phyloP scores from a whole-genome alignment of 1,140 invertebrate genomes.

The Drosophila quadrilineata region DNA sequence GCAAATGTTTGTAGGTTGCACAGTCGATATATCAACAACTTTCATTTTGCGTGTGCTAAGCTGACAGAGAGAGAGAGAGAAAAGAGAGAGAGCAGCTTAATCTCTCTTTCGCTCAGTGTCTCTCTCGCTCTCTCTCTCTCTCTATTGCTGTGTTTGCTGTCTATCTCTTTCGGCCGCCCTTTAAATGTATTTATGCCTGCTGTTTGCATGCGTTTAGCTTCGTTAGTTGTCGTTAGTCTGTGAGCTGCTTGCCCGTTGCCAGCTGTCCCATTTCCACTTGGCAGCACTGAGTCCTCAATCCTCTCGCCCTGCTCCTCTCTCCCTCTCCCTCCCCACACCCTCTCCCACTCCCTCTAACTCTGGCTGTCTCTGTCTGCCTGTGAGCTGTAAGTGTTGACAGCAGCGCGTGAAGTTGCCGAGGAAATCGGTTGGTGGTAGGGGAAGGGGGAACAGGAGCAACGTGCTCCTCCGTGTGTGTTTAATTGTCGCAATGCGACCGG shows the following conservation, averaged over 20 bases:
- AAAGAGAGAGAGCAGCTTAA: too few relatives aligned
- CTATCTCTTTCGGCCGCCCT: not conserved
- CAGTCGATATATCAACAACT: slow-evolving; percentile 38
- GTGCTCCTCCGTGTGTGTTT: slow-evolving; percentile 40
- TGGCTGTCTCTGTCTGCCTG: not conserved
- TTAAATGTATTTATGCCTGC: slow-evolving; percentile 52
- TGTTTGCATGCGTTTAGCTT: slow-evolving; percentile 66
- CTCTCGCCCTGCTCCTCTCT: slow-evolving; percentile 8
- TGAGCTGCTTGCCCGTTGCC: slow-evolving; percentile 45
- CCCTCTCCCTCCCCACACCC: not conserved
- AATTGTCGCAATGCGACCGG: slow-evolving; percentile 60
- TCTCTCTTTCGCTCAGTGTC: not conserved
- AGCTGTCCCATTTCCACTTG: slow-evolving; percentile 20
- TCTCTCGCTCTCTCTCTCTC: not conserved
- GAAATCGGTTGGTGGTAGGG: not conserved
- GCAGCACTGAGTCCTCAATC: too few relatives aligned
- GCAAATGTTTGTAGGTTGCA: slow-evolving; percentile 20
- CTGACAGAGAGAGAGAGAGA: too few relatives aligned
- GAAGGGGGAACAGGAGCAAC: not conserved
- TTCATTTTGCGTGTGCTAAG: slow-evolving; percentile 26
- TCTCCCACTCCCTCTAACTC: slow-evolving; percentile 4
- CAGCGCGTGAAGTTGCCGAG: not conserved
- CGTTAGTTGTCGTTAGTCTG: slow-evolving; percentile 57
- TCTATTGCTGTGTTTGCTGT: not conserved
- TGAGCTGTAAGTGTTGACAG: slow-evolving; percentile 36